These are phyloP conservation scores for Myripristis jacobus DNA, from an alignment of 2,797 vertebrate species.

Conservation along the genomic window DNA sequence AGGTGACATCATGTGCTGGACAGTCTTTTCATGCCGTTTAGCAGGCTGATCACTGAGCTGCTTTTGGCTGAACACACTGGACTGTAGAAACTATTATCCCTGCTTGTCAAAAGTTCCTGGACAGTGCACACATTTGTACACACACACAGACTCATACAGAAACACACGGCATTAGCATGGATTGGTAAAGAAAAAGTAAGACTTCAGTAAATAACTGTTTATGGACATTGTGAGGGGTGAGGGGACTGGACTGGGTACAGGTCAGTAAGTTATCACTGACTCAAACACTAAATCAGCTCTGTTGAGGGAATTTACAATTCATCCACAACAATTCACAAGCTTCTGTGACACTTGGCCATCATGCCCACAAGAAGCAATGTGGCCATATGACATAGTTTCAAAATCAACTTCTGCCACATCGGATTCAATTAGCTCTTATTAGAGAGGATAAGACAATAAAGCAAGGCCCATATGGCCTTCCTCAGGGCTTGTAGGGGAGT, in stretches of 20 bases:
- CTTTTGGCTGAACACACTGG: conserved; percentile 57
- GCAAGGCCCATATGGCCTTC: neutral
- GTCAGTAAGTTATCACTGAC: neutral
- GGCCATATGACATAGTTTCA: neutral
- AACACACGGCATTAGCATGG: neutral
- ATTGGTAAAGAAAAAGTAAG: conserved; percentile 6
- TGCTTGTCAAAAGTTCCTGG: conserved; percentile 55
- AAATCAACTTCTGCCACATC: conserved; percentile 6
- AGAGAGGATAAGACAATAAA: conserved; percentile 4
- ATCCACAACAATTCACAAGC: neutral
- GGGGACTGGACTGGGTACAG: neutral
- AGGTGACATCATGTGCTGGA: conserved; percentile 65
- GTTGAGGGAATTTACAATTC: neutral
- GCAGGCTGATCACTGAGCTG: conserved; percentile 51
- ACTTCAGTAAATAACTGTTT: too few relatives aligned
- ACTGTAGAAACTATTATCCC: conserved; percentile 53
- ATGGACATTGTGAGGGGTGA: too few relatives aligned
- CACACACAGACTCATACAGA: conserved; percentile 1
- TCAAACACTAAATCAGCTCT: neutral
- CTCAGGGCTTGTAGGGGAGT: neutral
- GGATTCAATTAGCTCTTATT: neutral
- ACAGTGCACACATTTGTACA: conserved; percentile 32
- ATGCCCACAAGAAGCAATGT: neutral
- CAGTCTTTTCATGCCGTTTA: conserved; percentile 46
- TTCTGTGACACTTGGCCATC: neutral